Base-by-base conservation (phyloP, 1,140 invertebrate species). In the Drosophila pectinifera region DNA sequence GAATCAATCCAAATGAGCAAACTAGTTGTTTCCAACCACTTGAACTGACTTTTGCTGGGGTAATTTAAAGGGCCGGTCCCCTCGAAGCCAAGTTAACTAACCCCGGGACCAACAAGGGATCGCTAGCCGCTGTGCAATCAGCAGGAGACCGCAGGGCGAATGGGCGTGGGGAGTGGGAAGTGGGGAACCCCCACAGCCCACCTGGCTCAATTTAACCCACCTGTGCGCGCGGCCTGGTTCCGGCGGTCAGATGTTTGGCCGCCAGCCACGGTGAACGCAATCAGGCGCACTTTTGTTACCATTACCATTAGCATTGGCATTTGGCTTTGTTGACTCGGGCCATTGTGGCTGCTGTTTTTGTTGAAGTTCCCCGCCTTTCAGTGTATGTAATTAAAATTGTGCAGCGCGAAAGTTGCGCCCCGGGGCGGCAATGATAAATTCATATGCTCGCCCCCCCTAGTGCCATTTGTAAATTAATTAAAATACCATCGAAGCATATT, bases 351-450 rank as follows among this genome's bases (percentile, higher is more conserved):
- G n/a, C 49, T 42, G 53, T 67, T 26, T 51, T 62, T 62, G 28
- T 51, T 51, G 24, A 55, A n/a, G n/a, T 69, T 42, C 28, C 43
- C 67, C 11, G 53, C 48, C 54, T 63, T 81, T 64, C 58, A 41
- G 58, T 73, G 68, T 61, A 57, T 85, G 78, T 85, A 85, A 85
- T 88, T 85, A 88, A 85, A 85, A 81, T 74, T 81, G 73, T 57
- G 56, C 55, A 74, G 28, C 38, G 36, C 41, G 48, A 49, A 53
- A 26, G 24, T 46, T 53, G n/a, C 16, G 64, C 18, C 80, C 74
- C 67, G 49, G 41, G 58, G 61, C 64, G 45, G 46, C 68, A 72
- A 79, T 82, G 58, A 81, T 55, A 75, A 61, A 78, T 86, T 74
- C 42, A 81, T 74, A 48, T 46, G 46, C 41, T 6, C 14, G 14